A percentile compares a stretch with the other conserved stretches of the same genome.
phyloP scores from a whole-genome alignment of 1,140 invertebrate species.

The Cherax quadricarinatus region DNA sequence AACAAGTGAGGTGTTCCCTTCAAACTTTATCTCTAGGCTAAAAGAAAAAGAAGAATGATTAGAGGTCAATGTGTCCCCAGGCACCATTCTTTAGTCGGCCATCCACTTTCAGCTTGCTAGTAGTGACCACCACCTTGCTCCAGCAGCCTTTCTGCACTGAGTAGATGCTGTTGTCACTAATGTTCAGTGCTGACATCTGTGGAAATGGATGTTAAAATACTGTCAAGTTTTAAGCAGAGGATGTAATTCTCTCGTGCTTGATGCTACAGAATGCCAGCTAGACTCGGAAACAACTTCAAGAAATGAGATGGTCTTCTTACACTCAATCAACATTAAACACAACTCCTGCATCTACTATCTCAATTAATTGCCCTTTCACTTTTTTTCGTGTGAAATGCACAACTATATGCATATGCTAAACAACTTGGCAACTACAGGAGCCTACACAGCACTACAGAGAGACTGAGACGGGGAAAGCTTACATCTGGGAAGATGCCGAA shows the following conservation, averaged over 20 bases:
- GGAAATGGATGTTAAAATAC: not conserved
- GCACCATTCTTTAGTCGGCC: slow-evolving; percentile 12
- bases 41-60: not conserved
- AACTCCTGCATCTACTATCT: not conserved
- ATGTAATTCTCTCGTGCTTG: too few species aligned
- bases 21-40: too few species aligned
- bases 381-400: not conserved
- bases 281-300: too few species aligned
- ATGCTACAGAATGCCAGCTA: not conserved
- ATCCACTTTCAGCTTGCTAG: not conserved
- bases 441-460: not conserved
- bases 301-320: too few species aligned
- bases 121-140: not conserved
- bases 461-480: not conserved
- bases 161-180: slow-evolving; percentile 43
- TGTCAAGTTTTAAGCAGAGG: too few species aligned
- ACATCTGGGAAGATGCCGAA: slow-evolving; percentile 32
- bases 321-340: not conserved
- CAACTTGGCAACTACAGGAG: not conserved
- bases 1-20: too few species aligned
- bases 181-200: not conserved
- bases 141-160: slow-evolving; percentile 34
- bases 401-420: too few species aligned
- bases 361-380: not conserved
- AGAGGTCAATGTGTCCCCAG: slow-evolving; percentile 15